Evolutionary conservation across 2,888 invertebrate species (phyloP).

Genomic region (Tridacna gigas): DNA sequence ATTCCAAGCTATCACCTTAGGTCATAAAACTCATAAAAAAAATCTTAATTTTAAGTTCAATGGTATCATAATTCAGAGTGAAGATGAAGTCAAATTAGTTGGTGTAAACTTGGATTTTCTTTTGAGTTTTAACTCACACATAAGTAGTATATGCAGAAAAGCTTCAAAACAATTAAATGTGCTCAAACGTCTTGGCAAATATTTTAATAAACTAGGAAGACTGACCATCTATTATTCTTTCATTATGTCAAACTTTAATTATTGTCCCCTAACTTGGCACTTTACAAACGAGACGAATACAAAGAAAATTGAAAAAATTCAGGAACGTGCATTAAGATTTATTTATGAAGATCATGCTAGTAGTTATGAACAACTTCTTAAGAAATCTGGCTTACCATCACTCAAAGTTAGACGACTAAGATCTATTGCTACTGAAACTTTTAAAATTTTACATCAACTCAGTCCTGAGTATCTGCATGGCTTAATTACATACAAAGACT

Average conservation of each 20-base stretch:
- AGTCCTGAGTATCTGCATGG: too few relatives aligned
- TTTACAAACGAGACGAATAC: too few relatives aligned
- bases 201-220: slow-evolving; percentile 38
- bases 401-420: too few relatives aligned
- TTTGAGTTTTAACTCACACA: slow-evolving; percentile 42
- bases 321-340: too few relatives aligned
- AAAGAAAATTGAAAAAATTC: too few relatives aligned
- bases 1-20: slow-evolving; percentile 41
- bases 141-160: slow-evolving; percentile 41
- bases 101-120: slow-evolving; percentile 39
- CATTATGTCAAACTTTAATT: slow-evolving; percentile 47
- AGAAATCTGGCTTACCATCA: too few relatives aligned
- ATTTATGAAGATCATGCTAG: too few relatives aligned
- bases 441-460: too few relatives aligned
- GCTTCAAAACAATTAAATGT: slow-evolving; percentile 46
- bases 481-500: too few relatives aligned
- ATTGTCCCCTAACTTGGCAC: slow-evolving; percentile 44
- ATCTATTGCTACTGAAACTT: too few relatives aligned
- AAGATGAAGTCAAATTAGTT: slow-evolving; percentile 36
- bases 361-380: too few relatives aligned
- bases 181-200: slow-evolving; percentile 38
- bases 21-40: slow-evolving; percentile 30
- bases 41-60: slow-evolving; percentile 37
- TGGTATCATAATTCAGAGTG: slow-evolving; percentile 29
- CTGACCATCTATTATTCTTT: slow-evolving; percentile 38